Evolutionary conservation across 2,888 invertebrate species (phyloP).

Genomic region (Polymixis lichenea): DNA sequence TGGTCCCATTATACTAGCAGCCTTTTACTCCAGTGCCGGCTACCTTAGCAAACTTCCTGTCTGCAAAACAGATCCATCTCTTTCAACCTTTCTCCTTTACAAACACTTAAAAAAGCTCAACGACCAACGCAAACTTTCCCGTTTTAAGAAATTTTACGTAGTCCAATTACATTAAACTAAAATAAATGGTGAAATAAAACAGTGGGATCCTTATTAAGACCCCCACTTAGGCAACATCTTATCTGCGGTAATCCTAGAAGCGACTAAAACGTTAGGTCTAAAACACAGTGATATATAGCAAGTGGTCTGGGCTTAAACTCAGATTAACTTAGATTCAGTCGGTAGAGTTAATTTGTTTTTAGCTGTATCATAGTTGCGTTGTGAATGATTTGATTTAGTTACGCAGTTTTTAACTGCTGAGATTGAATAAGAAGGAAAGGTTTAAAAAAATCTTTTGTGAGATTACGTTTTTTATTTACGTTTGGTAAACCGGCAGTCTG

Average conservation of each 20-base stretch:
- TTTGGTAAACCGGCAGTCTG: background rate
- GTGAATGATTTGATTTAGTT: constrained; percentile 43
- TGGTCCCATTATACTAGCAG: constrained; percentile 13
- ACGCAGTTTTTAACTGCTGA: background rate
- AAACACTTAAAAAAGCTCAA: constrained; percentile 56
- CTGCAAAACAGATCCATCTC: constrained; percentile 54
- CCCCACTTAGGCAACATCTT: constrained; percentile 68
- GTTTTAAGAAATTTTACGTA: constrained; percentile 58
- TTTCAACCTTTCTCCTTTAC: constrained; percentile 46
- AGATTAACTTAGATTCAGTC: constrained; percentile 67
- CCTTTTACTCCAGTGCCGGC: constrained; percentile 17
- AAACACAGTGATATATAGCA: constrained; percentile 67
- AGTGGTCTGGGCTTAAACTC: constrained; percentile 63
- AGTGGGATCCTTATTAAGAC: constrained; percentile 67
- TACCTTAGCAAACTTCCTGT: constrained; percentile 53
- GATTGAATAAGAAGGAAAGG: background rate
- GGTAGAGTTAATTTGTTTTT: constrained; percentile 61
- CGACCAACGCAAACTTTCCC: constrained; percentile 44
- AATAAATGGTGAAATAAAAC: constrained; percentile 66
- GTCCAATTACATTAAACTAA: constrained; percentile 66
- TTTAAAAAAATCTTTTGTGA: no score
- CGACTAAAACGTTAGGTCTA: constrained; percentile 67
- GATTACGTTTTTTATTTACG: no score
- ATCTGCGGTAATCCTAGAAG: constrained; percentile 71
- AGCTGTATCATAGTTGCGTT: constrained; percentile 37